Conservation (phyloP, 2,888 invertebrate genomes). For the Agrypnus murinus region DNA sequence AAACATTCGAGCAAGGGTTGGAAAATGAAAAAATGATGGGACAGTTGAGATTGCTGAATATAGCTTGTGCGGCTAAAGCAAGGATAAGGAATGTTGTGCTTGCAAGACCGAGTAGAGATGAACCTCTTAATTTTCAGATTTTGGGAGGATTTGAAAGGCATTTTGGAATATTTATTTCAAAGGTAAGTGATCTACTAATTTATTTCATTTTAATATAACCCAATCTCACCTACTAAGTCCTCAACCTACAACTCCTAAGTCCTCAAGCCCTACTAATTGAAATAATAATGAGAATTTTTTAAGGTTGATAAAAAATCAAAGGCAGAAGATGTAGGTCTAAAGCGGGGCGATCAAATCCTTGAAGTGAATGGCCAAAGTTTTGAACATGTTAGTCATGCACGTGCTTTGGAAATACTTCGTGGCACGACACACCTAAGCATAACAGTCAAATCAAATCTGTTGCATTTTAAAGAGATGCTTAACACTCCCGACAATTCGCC, state of each 20-base stretch:
- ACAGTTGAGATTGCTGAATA: slow-evolving; percentile 88
- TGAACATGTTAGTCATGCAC: slow-evolving; percentile 92
- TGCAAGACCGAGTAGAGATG: slow-evolving; percentile 94
- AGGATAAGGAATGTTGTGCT: slow-evolving; percentile 92
- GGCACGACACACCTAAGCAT: slow-evolving; percentile 97
- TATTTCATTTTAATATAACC: not conserved
- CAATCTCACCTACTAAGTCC: too few species aligned
- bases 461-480: slow-evolving; percentile 87
- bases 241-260: too few species aligned
- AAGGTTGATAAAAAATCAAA: slow-evolving; percentile 87
- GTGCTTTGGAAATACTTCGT: slow-evolving; percentile 93
- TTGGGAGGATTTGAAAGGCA: slow-evolving; percentile 94
- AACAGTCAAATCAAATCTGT: slow-evolving; percentile 96
- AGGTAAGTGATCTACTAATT: slow-evolving; percentile 67
- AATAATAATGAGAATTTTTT: slow-evolving; percentile 70
- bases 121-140: slow-evolving; percentile 93
- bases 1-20: slow-evolving; percentile 90
- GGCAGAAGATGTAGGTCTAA: slow-evolving; percentile 96
- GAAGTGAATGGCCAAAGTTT: slow-evolving; percentile 99
- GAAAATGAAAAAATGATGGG: slow-evolving; percentile 91
- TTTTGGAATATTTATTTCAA: slow-evolving; percentile 95
- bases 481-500: slow-evolving; percentile 87
- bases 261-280: too few species aligned
- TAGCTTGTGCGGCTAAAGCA: slow-evolving; percentile 98
- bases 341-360: slow-evolving; percentile 97